Conservation (phyloP, 2,888 invertebrate species). For the Synergus japonicus region DNA sequence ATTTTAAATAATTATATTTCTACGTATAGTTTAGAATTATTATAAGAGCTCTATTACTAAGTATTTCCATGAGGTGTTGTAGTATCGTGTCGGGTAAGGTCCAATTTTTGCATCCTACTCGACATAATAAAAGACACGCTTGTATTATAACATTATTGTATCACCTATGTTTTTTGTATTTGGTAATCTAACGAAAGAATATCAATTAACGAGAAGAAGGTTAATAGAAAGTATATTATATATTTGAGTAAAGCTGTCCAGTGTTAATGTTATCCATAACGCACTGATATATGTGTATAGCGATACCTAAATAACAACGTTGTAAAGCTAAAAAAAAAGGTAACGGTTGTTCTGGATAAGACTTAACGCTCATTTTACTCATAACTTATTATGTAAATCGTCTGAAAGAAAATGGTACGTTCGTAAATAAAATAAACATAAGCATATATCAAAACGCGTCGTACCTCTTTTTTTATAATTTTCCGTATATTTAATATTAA, state of each 20-base stretch:
- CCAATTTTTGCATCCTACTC: slow-evolving; percentile 57
- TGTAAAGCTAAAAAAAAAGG: slow-evolving; percentile 57
- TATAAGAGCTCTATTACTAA: slow-evolving; percentile 68
- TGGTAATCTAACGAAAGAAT: slow-evolving; percentile 73
- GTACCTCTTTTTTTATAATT: slow-evolving; percentile 53
- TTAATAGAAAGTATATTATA: slow-evolving; percentile 76
- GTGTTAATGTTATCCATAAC: slow-evolving; percentile 69
- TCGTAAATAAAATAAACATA: slow-evolving; percentile 76
- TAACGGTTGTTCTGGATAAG: slow-evolving; percentile 70
- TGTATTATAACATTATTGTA: slow-evolving; percentile 75
- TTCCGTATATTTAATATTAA: slow-evolving; percentile 26
- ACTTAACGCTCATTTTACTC: slow-evolving; percentile 75
- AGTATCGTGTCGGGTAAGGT: slow-evolving; percentile 69
- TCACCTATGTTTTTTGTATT: slow-evolving; percentile 76
- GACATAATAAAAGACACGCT: slow-evolving; percentile 68
- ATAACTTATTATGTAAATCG: slow-evolving; percentile 76
- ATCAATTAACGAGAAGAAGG: slow-evolving; percentile 72
- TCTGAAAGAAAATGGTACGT: slow-evolving; percentile 72
- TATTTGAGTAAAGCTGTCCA: slow-evolving; percentile 73
- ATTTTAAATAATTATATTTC: slow-evolving; percentile 75
- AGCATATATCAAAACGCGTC: slow-evolving; percentile 71
- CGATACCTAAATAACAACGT: slow-evolving; percentile 58
- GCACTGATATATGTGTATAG: slow-evolving; percentile 65
- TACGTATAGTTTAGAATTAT: slow-evolving; percentile 67
- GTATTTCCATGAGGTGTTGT: slow-evolving; percentile 69